Conservation (phyloP, 2,888 invertebrate species). For the Thymelicus acteon region DNA sequence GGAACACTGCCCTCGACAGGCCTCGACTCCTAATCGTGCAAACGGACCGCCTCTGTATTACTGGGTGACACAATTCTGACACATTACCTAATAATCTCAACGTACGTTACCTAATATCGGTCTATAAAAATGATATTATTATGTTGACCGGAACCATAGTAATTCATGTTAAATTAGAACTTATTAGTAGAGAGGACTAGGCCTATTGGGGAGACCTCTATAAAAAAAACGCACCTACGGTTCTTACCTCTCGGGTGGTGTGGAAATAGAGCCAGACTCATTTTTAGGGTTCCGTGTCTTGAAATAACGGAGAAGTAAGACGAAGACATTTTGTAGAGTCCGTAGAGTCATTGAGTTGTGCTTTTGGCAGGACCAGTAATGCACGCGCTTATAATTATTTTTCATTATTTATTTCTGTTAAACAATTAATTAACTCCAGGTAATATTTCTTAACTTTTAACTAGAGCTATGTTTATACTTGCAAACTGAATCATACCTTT, state of each 20-base stretch:
- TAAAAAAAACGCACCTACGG: constrained; percentile 80
- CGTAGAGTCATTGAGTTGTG: too few species aligned
- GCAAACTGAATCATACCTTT: too few species aligned
- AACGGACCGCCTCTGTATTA: constrained; percentile 75
- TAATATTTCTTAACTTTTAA: too few species aligned
- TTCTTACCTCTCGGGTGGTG: constrained; percentile 81
- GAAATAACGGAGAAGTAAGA: too few species aligned
- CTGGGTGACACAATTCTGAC: constrained; percentile 80
- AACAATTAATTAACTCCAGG: too few species aligned
- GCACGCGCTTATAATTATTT: too few species aligned
- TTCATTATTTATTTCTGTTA: too few species aligned
- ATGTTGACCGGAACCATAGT: not conserved
- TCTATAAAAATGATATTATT: constrained; percentile 34
- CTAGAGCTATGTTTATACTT: too few species aligned
- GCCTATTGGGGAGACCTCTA: constrained; percentile 82
- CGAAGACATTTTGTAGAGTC: too few species aligned
- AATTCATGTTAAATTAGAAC: not conserved
- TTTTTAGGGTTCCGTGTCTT: too few species aligned
- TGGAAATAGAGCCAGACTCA: constrained; percentile 69
- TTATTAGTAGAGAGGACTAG: constrained; percentile 65
- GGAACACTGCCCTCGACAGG: constrained; percentile 73
- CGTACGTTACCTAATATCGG: constrained; percentile 59
- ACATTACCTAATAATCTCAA: constrained; percentile 72
- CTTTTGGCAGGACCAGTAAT: too few species aligned
- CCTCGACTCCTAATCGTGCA: constrained; percentile 68